Base-by-base conservation (phyloP, 2,888 invertebrate genomes). In the Sycophila texana region DNA sequence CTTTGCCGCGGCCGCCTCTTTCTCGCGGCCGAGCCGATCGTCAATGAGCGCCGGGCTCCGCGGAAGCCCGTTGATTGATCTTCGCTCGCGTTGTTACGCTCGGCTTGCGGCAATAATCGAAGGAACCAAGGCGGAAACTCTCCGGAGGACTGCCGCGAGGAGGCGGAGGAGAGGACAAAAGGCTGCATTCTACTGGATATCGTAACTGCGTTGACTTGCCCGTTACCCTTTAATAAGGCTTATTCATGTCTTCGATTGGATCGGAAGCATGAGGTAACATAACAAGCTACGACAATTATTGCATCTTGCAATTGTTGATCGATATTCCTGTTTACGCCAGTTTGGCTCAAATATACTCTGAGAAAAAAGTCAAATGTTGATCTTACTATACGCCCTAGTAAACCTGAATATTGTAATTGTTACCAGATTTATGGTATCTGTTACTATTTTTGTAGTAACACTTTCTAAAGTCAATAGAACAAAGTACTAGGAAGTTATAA, bases 61-160 rank as follows among this genome's bases (percentile, higher is more conserved):
- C 39, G 83, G 84, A 82, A 84, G 82, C 74, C 58, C 72, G 78
- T 60, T 79, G 78, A 83, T 84, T 76, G 81, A 84, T 83, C 77
- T 79, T 83, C 82, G 72, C 85, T 84, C 82, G 80, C 82, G 75
- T 81, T 83, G 86, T 83, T 78, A 85, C 84, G 86, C 82, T 87
- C 81, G 82, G 84, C 84, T 79, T 83, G 83, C 82, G 79, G 77
- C 83, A 83, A 85, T 86, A 87, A 86, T 86, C 84, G 83, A 84
- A 84, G 83, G 82, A 82, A 84, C 82, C 79, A 77, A 84, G 83
- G 82, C 84, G 85, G 84, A 86, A 87, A 84, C 83, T 76, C 71
- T 30, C 22, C 3, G 53, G n/a, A 53, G 53, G 65, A 71, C 13
- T 16, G 39, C 30, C 26, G 22, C 22, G 22, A 22, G 12, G 16